Percentiles rank a stretch among this genome's conserved stretches.
phyloP scores from a whole-genome alignment of 92 coral and sea anemone genomes.

The Parazoanthus atlanticus region DNA sequence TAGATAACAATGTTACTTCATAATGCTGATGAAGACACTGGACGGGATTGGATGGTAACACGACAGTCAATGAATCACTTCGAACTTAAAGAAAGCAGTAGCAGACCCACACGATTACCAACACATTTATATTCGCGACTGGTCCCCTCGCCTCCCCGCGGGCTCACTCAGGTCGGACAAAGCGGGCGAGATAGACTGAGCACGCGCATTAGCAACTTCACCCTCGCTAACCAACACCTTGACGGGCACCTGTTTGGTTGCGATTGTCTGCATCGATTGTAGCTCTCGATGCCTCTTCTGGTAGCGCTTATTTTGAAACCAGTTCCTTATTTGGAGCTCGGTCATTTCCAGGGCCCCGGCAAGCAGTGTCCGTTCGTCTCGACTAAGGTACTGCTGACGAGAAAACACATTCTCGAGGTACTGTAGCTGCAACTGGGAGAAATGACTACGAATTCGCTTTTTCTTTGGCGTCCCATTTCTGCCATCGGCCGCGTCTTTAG shows the following conservation, averaged over 20 bases:
- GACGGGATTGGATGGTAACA: background rate
- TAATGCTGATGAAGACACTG: background rate
- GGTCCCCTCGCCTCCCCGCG: background rate
- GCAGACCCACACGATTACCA: background rate
- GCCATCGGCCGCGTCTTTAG: constrained; percentile 3
- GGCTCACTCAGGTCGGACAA: constrained; percentile 15
- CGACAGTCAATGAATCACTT: background rate
- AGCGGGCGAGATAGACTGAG: constrained; percentile 7
- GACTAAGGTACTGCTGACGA: constrained; percentile 89
- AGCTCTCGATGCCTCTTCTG: constrained; percentile 77
- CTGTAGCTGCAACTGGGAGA: constrained; percentile 84
- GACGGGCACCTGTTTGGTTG: constrained; percentile 77
- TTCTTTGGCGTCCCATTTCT: constrained; percentile 52
- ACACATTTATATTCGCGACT: constrained; percentile 21
- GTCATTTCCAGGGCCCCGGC: constrained; percentile 92
- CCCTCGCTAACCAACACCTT: constrained; percentile 68
- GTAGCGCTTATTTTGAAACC: constrained; percentile 87
- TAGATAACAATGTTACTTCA: background rate
- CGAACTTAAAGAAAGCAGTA: background rate
- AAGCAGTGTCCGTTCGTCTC: constrained; percentile 83
- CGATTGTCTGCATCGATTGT: constrained; percentile 50
- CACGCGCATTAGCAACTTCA: background rate
- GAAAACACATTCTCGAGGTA: constrained; percentile 81
- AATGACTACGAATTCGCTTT: constrained; percentile 81
- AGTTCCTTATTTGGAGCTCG: constrained; percentile 87